phyloP scores from a whole-genome alignment of 1,140 invertebrate genomes.

The Musca vetustissima region DNA sequence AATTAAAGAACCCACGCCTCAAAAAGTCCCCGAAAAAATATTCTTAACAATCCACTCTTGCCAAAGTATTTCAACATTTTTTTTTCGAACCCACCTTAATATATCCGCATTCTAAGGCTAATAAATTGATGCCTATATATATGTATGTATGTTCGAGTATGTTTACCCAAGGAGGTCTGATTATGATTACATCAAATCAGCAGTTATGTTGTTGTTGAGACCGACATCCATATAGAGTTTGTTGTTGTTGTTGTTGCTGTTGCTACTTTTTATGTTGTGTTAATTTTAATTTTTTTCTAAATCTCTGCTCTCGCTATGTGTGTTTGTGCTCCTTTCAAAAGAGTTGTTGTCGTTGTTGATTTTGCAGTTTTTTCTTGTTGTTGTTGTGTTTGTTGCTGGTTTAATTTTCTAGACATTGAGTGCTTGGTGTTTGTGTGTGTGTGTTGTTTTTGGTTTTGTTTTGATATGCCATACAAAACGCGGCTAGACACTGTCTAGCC shows the following conservation, averaged over 20 bases:
- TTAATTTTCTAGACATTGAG: not conserved
- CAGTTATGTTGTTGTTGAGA: no score
- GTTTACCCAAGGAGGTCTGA: no score
- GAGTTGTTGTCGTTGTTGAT: not conserved
- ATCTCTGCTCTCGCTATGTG: not conserved
- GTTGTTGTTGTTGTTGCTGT: not conserved
- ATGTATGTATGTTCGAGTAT: no score
- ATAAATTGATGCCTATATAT: no score
- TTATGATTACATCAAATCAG: no score
- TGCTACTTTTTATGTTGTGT: not conserved
- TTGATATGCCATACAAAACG: constrained; percentile 19
- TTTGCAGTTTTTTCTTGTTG: not conserved
- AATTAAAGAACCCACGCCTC: no score
- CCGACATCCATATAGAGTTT: no score
- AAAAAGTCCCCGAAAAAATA: no score
- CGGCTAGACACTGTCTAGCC: constrained; percentile 19
- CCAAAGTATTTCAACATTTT: no score
- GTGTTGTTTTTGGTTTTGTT: not conserved
- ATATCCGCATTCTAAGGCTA: no score
- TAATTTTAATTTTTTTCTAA: not conserved
- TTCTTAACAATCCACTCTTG: no score
- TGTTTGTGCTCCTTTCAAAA: not conserved
- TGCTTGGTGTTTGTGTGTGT: not conserved
- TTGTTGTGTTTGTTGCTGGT: not conserved
- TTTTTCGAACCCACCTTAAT: no score